phyloP scores from a whole-genome alignment of 1,140 invertebrate species.

The Macrobrachium rosenbergii region DNA sequence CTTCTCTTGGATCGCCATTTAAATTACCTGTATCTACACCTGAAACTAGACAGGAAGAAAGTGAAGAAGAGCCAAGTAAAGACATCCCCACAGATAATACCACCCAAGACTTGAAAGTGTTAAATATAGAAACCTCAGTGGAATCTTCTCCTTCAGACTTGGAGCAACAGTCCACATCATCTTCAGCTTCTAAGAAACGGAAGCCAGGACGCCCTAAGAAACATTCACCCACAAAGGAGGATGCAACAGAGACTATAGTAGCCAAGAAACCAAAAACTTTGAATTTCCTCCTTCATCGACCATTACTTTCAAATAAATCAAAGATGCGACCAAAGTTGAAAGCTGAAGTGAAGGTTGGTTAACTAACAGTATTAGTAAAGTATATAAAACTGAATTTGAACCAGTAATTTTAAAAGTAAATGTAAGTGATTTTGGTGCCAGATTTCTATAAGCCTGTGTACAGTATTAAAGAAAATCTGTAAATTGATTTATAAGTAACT shows the following conservation, averaged over 20 bases:
- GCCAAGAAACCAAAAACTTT: slow-evolving; percentile 78
- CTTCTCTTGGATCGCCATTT: slow-evolving; percentile 69
- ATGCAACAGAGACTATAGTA: slow-evolving; percentile 82
- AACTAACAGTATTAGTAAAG: neutral
- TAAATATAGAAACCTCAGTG: slow-evolving; percentile 58
- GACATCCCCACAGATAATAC: slow-evolving; percentile 45
- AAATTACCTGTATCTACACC: slow-evolving; percentile 42
- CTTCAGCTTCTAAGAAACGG: slow-evolving; percentile 80
- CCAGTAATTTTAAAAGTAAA: no score
- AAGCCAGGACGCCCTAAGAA: slow-evolving; percentile 87
- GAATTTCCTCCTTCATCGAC: slow-evolving; percentile 66
- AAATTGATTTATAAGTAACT: no score
- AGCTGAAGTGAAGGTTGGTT: slow-evolving; percentile 74
- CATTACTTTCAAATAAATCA: slow-evolving; percentile 68
- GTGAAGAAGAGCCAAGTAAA: slow-evolving; percentile 47
- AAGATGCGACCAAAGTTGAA: slow-evolving; percentile 80
- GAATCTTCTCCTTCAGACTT: slow-evolving; percentile 56
- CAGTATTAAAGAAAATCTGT: no score
- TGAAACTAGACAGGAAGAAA: slow-evolving; percentile 38
- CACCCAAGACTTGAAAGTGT: slow-evolving; percentile 43
- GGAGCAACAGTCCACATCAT: slow-evolving; percentile 32
- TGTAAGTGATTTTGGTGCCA: no score
- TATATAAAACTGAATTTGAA: no score
- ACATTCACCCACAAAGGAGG: slow-evolving; percentile 75
- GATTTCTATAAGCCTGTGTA: no score